Percentiles rank a stretch among this genome's conserved stretches.
Conservation (phyloP, 2,113 vertebrate species). For the Marmota flaviventris region DNA sequence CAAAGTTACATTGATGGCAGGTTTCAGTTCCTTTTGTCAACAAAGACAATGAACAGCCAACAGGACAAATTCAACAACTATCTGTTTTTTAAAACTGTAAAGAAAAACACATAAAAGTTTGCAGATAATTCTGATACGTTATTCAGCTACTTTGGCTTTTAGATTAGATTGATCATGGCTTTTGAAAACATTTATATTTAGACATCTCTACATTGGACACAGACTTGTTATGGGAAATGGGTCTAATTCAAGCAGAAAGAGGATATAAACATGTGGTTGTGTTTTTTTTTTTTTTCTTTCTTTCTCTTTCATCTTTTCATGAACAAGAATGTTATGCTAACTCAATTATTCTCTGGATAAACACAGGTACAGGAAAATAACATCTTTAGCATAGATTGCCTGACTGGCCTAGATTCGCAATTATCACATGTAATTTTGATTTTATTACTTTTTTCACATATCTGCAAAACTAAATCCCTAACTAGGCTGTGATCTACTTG, state of each 20-base stretch:
- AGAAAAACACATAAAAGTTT: background rate
- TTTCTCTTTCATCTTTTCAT: background rate
- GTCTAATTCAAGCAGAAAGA: background rate
- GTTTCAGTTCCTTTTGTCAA: slow-evolving; percentile 22
- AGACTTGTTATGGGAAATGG: background rate
- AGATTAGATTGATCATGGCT: background rate
- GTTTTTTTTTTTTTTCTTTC: background rate
- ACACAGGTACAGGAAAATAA: background rate
- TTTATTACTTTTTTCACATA: background rate
- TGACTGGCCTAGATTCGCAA: background rate
- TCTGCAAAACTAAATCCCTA: background rate
- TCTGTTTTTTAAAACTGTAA: background rate
- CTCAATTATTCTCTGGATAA: background rate
- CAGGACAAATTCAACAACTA: background rate
- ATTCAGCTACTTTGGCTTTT: background rate
- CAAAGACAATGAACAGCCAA: background rate
- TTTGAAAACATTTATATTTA: slow-evolving; percentile 7
- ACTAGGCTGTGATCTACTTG: background rate
- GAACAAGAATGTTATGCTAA: background rate
- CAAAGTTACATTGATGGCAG: background rate
- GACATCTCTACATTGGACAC: background rate
- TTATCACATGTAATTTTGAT: background rate
- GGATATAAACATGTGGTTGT: background rate
- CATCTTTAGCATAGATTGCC: background rate
- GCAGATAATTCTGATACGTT: background rate